phyloP scores from a whole-genome alignment of 1,140 invertebrate genomes.

The Dendroctonus valens region DNA sequence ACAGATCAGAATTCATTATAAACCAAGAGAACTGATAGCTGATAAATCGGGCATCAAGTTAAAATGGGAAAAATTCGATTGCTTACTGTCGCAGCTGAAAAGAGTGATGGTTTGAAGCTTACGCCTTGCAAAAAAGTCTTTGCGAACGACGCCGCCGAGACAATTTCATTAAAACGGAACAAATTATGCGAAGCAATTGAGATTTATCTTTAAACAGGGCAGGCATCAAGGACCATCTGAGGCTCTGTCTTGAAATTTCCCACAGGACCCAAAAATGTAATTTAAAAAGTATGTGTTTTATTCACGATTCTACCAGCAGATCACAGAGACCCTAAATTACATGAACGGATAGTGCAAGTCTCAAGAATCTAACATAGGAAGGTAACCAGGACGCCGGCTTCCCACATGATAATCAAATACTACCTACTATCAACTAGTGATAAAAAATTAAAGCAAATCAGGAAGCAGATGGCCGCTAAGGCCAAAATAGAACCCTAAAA shows the following conservation, averaged over 20 bases:
- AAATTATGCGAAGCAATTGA: conserved; percentile 27
- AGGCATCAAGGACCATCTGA: background rate
- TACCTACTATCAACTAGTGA: too few relatives aligned
- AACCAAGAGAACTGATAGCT: conserved; percentile 7
- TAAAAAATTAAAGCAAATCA: too few relatives aligned
- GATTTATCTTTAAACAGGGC: conserved; percentile 24
- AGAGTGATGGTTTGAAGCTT: conserved; percentile 20
- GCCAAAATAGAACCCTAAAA: too few relatives aligned
- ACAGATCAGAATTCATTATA: conserved; percentile 18
- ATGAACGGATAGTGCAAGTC: too few relatives aligned
- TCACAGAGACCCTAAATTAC: too few relatives aligned
- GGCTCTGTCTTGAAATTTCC: conserved; percentile 4
- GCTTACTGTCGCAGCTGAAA: conserved; percentile 21
- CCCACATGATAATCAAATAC: too few relatives aligned
- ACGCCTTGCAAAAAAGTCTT: conserved; percentile 8
- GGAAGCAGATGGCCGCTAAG: too few relatives aligned
- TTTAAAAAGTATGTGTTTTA: too few relatives aligned
- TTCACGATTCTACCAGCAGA: too few relatives aligned
- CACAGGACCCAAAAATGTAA: background rate
- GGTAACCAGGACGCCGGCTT: too few relatives aligned
- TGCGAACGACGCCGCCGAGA: conserved; percentile 6
- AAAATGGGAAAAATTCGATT: conserved; percentile 30
- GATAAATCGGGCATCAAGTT: conserved; percentile 28
- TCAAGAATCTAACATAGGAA: too few relatives aligned
- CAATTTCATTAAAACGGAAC: conserved; percentile 32